Conservation (phyloP, 2,888 invertebrate species). For the Pseudococcus jackbeardsleyi region DNA sequence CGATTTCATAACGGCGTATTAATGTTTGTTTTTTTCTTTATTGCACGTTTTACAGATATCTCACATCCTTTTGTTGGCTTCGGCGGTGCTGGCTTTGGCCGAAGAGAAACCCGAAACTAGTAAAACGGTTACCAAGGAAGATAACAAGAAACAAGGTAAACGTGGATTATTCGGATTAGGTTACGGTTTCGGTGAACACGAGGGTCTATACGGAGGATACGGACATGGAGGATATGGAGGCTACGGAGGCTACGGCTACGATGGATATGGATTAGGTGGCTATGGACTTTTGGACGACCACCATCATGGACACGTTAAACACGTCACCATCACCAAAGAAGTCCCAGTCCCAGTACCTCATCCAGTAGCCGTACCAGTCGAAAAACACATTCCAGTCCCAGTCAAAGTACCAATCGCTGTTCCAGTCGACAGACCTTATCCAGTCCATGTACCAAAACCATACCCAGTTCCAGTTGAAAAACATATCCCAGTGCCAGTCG, state of each 20-base stretch:
- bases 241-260: slow-evolving; percentile 68
- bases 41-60: slow-evolving; percentile 41
- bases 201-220: slow-evolving; percentile 70
- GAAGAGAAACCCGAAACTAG: slow-evolving; percentile 57
- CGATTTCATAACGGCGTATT: neutral
- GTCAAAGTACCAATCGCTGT: slow-evolving; percentile 67
- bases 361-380: slow-evolving; percentile 73
- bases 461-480: slow-evolving; percentile 67
- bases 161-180: slow-evolving; percentile 70
- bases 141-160: slow-evolving; percentile 66
- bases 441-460: slow-evolving; percentile 67
- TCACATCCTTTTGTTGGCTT: slow-evolving; percentile 59
- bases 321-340: slow-evolving; percentile 67
- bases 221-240: slow-evolving; percentile 67
- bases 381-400: slow-evolving; percentile 76
- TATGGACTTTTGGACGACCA: slow-evolving; percentile 66
- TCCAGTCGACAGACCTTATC: slow-evolving; percentile 67
- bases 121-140: slow-evolving; percentile 58
- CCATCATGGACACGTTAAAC: slow-evolving; percentile 66
- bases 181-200: slow-evolving; percentile 70
- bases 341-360: slow-evolving; percentile 67
- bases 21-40: neutral
- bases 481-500: slow-evolving; percentile 68
- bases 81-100: slow-evolving; percentile 61
- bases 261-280: slow-evolving; percentile 66